A percentile compares a stretch with the other conserved stretches of the same genome.
Conservation (phyloP, 2,888 invertebrate genomes). For the Acanthopleura granulata region DNA sequence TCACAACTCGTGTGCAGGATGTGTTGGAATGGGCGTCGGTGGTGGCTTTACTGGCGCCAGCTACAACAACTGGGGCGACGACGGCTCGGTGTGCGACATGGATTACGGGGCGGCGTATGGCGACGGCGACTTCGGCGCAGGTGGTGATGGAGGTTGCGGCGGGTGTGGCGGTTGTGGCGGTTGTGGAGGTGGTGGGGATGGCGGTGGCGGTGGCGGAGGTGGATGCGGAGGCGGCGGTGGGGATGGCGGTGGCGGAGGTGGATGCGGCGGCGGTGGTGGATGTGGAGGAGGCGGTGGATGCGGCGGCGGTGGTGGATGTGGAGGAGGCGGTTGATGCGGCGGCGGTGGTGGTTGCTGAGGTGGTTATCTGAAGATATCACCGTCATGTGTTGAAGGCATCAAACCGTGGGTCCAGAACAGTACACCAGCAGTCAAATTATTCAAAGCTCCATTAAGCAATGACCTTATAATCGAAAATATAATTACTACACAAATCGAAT, state of each 20-base stretch:
- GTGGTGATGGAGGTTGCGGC: conserved; percentile 26
- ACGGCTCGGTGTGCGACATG: conserved; percentile 11
- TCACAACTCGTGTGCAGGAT: conserved; percentile 45
- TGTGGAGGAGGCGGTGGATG: not conserved
- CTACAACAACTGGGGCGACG: not conserved
- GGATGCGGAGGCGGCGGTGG: conserved; percentile 38
- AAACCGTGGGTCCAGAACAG: no score
- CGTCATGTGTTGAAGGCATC: no score
- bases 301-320: not conserved
- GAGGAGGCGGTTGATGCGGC: not conserved
- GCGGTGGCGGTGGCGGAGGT: conserved; percentile 41
- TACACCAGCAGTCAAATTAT: no score
- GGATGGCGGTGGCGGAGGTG: conserved; percentile 32
- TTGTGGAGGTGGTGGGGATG: conserved; percentile 37
- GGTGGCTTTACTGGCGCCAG: not conserved
- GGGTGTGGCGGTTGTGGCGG: conserved; percentile 36
- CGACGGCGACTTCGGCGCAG: conserved; percentile 39
- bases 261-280: not conserved
- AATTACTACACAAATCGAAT: no score
- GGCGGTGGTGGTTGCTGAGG: not conserved
- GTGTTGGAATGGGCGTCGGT: not conserved
- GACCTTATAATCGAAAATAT: no score
- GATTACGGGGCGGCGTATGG: conserved; percentile 30
- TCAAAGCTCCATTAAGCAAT: no score
- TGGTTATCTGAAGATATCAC: not conserved